A percentile compares a stretch with the other conserved stretches of the same genome.
These are phyloP conservation scores for Dasyornis broadbenti DNA, from an alignment of 2,113 vertebrate species.

Conservation along the genomic window DNA sequence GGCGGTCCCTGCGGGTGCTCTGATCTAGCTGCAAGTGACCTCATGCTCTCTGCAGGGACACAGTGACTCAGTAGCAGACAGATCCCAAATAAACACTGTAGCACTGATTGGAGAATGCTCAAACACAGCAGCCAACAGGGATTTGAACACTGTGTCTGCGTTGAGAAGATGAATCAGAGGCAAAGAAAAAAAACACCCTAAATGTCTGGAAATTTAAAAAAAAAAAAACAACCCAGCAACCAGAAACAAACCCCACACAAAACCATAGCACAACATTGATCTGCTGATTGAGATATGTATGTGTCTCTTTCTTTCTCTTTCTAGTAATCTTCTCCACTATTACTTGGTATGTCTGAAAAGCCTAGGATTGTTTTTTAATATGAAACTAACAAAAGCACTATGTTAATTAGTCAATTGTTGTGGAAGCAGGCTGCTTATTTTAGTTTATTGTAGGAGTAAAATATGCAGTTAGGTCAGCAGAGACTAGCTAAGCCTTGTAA, in stretches of 20 bases:
- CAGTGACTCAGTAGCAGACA: not conserved
- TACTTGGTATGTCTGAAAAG: not conserved
- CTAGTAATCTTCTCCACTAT: not conserved
- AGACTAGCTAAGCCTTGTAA: slow-evolving; percentile 62
- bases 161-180: not conserved
- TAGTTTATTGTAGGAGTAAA: slow-evolving; percentile 59
- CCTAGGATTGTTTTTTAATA: not conserved
- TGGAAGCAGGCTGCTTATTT: slow-evolving; percentile 36
- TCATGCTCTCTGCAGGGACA: not conserved
- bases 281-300: not conserved
- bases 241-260: not conserved
- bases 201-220: not conserved
- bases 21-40: slow-evolving; percentile 15
- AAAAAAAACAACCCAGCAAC: not conserved
- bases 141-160: not conserved
- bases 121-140: not conserved
- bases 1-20: not conserved
- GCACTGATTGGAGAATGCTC: not conserved
- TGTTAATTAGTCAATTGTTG: slow-evolving; percentile 29
- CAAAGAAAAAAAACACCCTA: not conserved
- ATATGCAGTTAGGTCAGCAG: slow-evolving; percentile 57
- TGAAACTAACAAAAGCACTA: not conserved
- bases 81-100: not conserved
- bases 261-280: not conserved
- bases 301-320: not conserved